Conservation (phyloP, 1,140 invertebrate species). For the Thrips palmi region DNA sequence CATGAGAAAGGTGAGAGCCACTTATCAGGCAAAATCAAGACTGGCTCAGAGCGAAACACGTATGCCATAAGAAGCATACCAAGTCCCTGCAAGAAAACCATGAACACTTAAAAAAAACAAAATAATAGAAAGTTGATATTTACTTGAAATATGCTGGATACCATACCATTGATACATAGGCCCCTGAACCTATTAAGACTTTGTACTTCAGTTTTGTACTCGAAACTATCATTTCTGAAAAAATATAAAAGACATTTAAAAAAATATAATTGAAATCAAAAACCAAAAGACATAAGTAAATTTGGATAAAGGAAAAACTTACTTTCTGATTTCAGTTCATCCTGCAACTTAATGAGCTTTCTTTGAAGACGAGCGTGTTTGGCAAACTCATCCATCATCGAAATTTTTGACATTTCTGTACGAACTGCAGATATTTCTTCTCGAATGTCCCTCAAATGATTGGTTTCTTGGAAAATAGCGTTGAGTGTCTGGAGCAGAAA, state of each 20-base stretch:
- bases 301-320: conserved; percentile 11
- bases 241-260: too few species aligned
- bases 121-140: too few species aligned
- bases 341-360: conserved; percentile 27
- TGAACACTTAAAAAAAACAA: conserved; percentile 3
- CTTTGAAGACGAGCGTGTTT: conserved; percentile 34
- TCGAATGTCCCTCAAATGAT: too few species aligned
- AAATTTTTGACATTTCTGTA: conserved; percentile 26
- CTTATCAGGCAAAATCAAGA: conserved; percentile 1
- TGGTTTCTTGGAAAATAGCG: too few species aligned
- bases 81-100: too few species aligned
- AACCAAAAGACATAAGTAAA: background rate
- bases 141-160: too few species aligned
- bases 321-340: conserved; percentile 24
- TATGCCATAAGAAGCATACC: background rate
- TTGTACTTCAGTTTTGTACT: too few species aligned
- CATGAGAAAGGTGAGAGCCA: conserved; percentile 2
- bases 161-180: too few species aligned
- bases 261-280: too few species aligned
- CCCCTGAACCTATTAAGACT: too few species aligned
- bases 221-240: too few species aligned
- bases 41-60: background rate
- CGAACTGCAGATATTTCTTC: conserved; percentile 24
- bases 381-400: conserved; percentile 37
- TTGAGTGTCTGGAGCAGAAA: too few species aligned